Conservation (phyloP, 2,888 invertebrate genomes). For the Linnaemya tessellans region DNA sequence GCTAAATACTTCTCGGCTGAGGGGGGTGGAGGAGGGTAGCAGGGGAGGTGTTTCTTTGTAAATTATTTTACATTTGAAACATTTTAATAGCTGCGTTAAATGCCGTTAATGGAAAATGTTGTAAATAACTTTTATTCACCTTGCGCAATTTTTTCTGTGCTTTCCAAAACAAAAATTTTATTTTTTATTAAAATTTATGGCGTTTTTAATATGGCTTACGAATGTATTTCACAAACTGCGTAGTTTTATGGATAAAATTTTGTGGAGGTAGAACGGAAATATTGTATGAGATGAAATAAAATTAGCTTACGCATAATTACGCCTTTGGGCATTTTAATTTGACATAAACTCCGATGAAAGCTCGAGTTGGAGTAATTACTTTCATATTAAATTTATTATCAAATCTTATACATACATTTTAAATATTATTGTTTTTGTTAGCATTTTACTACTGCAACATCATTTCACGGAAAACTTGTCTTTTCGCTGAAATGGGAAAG, state of each 20-base stretch:
- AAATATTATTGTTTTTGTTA: too few species aligned
- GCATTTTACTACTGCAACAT: too few species aligned
- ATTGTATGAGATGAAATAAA: not conserved
- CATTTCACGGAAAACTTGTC: too few species aligned
- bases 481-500: too few species aligned
- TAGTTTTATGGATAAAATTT: not conserved
- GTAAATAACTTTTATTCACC: conserved; percentile 61
- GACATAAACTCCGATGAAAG: conserved; percentile 18
- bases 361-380: not conserved
- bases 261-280: not conserved
- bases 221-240: not conserved
- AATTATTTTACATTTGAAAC: conserved; percentile 56
- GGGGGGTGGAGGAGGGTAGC: conserved; percentile 21
- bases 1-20: conserved; percentile 29
- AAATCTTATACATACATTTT: not conserved
- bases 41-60: conserved; percentile 21
- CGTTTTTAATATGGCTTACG: conserved; percentile 19
- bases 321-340: conserved; percentile 16
- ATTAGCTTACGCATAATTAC: conserved; percentile 13
- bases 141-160: not conserved
- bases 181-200: conserved; percentile 53
- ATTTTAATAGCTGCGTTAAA: conserved; percentile 63
- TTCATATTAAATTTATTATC: not conserved
- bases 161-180: conserved; percentile 11
- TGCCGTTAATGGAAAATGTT: conserved; percentile 66